A percentile compares a stretch with the other conserved stretches of the same genome.
phyloP scores from a whole-genome alignment of 2,888 invertebrate genomes.

The Macrophya alboannulata region DNA sequence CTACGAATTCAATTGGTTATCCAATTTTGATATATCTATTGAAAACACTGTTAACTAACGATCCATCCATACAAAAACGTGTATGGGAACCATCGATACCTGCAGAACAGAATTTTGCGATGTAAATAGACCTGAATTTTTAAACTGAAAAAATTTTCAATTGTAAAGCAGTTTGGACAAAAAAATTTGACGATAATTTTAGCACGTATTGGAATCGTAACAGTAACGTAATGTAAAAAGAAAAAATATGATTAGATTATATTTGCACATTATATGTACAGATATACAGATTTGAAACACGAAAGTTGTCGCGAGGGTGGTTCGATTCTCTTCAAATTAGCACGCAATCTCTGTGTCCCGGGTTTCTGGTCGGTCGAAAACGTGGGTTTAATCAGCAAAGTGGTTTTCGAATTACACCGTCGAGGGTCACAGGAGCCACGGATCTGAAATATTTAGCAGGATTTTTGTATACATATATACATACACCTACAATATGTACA shows the following conservation, averaged over 20 bases:
- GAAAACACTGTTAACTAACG: background rate
- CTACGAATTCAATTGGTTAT: background rate
- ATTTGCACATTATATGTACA: background rate
- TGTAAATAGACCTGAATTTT: background rate
- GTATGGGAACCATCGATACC: background rate
- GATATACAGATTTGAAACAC: background rate
- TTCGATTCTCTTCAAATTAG: constrained; percentile 36
- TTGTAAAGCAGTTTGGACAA: background rate
- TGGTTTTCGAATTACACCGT: constrained; percentile 45
- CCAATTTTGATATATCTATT: background rate
- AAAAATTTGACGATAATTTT: background rate
- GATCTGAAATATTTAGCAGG: constrained; percentile 30
- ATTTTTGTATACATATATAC: background rate
- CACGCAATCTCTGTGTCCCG: constrained; percentile 39
- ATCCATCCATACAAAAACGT: background rate
- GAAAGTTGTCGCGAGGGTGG: background rate
- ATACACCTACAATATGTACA: background rate
- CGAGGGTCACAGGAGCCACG: constrained; percentile 36
- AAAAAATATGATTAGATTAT: background rate
- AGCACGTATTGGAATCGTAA: background rate
- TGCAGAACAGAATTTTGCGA: background rate
- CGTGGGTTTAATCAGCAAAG: constrained; percentile 36
- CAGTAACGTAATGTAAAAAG: background rate
- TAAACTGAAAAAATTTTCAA: background rate
- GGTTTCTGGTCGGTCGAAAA: constrained; percentile 14